These are phyloP conservation scores for Alexandromys fortis DNA, from an alignment of 2,113 vertebrate species.

Conservation along the genomic window DNA sequence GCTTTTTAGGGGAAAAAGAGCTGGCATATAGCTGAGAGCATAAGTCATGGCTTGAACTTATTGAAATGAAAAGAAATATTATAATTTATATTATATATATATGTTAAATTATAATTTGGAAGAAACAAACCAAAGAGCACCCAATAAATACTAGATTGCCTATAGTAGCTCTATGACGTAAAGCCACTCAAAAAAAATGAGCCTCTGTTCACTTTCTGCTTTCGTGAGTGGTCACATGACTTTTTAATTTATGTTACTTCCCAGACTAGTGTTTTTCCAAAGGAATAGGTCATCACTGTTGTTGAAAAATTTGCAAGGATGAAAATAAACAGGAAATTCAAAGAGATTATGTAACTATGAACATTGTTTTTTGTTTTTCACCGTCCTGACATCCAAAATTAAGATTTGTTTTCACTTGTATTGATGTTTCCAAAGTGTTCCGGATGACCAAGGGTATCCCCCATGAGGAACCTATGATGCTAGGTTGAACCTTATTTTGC, in stretches of 20 bases:
- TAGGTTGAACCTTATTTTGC: background rate
- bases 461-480: background rate
- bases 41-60: slow-evolving; percentile 46
- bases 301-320: slow-evolving; percentile 46
- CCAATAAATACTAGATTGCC: slow-evolving; percentile 2
- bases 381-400: background rate
- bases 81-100: background rate
- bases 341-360: slow-evolving; percentile 36
- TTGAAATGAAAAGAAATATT: slow-evolving; percentile 46
- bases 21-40: background rate
- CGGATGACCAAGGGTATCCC: background rate
- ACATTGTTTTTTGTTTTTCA: background rate
- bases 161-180: background rate
- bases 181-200: slow-evolving; percentile 49
- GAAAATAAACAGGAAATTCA: slow-evolving; percentile 63
- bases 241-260: slow-evolving; percentile 17
- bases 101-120: background rate
- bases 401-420: slow-evolving; percentile 10
- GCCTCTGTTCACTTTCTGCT: slow-evolving; percentile 38
- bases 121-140: slow-evolving; percentile 11
- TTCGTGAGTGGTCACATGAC: background rate
- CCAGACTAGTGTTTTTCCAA: slow-evolving; percentile 10
- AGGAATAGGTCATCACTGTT: slow-evolving; percentile 19
- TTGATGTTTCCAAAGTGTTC: background rate
- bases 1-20: slow-evolving; percentile 34